Percentiles rank a stretch among this genome's conserved stretches.
phyloP scores from a whole-genome alignment of 1,140 invertebrate species.

The Neoseiulus cucumeris region DNA sequence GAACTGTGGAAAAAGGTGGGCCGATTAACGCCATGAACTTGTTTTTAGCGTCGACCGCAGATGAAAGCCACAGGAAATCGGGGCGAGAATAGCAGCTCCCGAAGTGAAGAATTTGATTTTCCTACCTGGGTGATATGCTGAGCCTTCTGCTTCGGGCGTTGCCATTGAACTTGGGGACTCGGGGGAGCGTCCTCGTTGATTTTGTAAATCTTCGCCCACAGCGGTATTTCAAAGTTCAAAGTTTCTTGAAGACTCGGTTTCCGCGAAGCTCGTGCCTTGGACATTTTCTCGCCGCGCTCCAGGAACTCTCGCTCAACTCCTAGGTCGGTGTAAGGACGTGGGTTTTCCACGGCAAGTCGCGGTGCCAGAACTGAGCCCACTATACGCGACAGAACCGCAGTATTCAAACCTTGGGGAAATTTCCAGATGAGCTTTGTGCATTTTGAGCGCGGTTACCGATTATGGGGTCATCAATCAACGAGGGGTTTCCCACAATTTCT shows the following conservation, averaged over 20 bases:
- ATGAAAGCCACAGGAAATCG: not conserved
- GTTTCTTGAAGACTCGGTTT: not conserved
- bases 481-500: not conserved
- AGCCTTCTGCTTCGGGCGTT: not conserved
- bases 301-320: not conserved
- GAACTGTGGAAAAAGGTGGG: not conserved
- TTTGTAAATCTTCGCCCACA: constrained; percentile 1
- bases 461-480: not conserved
- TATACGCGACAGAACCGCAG: not conserved
- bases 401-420: not conserved
- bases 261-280: not conserved
- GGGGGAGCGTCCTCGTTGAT: not conserved
- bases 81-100: not conserved
- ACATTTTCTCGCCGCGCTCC: not conserved
- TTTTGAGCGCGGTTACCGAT: not conserved
- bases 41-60: not conserved
- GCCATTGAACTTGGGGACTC: not conserved
- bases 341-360: not conserved
- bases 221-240: not conserved
- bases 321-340: not conserved
- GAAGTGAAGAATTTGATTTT: not conserved
- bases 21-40: not conserved
- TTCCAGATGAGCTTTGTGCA: not conserved
- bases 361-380: not conserved
- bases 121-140: not conserved